Conservation (phyloP, 1,140 invertebrate species). For the Melanaphis sacchari region DNA sequence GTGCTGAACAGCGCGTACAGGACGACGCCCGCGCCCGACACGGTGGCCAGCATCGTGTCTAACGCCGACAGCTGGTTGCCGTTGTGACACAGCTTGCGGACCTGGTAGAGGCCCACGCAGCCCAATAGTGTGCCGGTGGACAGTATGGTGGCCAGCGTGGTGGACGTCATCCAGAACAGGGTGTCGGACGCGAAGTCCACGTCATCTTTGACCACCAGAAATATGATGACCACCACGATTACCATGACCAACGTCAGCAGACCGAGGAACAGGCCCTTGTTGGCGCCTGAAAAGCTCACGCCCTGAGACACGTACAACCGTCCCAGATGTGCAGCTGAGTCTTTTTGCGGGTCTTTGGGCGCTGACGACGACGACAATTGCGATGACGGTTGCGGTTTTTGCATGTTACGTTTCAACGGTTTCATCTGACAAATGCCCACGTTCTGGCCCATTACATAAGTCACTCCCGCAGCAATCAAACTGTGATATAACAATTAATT, state of each 20-base stretch:
- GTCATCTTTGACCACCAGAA: conserved; percentile 71
- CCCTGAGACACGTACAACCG: conserved; percentile 43
- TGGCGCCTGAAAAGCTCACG: conserved; percentile 63
- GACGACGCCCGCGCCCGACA: conserved; percentile 68
- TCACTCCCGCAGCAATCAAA: conserved; percentile 71
- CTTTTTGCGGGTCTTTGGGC: conserved; percentile 38
- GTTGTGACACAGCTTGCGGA: conserved; percentile 66
- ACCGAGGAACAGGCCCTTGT: conserved; percentile 71
- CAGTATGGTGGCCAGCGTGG: conserved; percentile 65
- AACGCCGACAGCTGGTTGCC: conserved; percentile 64
- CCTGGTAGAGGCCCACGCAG: conserved; percentile 63
- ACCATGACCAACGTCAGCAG: conserved; percentile 70
- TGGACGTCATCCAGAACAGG: conserved; percentile 65
- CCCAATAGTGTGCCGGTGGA: conserved; percentile 63
- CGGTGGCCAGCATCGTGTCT: conserved; percentile 66
- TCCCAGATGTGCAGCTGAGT: background rate
- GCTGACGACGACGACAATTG: background rate
- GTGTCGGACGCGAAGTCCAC: conserved; percentile 66
- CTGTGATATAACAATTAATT: conserved; percentile 62
- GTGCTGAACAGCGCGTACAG: conserved; percentile 70
- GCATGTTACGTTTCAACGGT: conserved; percentile 52
- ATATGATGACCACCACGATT: conserved; percentile 72
- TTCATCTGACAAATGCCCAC: conserved; percentile 65
- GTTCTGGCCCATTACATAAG: conserved; percentile 71
- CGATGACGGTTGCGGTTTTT: conserved; percentile 58